Evolutionary conservation across 1,140 invertebrate species (phyloP), one percentile per base, ranked within the genome.

Genomic region (Planococcus citri): DNA sequence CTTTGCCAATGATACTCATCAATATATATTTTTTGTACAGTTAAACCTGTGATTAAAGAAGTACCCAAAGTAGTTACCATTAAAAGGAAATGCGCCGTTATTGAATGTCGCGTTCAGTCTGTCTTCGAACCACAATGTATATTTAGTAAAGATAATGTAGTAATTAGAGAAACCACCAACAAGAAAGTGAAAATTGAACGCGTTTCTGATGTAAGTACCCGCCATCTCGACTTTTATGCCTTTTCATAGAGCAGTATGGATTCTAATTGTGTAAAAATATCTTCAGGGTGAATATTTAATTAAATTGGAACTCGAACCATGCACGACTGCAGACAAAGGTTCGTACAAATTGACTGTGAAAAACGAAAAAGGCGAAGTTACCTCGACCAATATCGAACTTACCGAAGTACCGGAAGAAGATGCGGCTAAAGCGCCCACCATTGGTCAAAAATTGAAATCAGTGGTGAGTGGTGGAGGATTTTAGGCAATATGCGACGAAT

Each of bases 1-100:
- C n/a, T 33, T 33, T 33, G 3, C 12, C 29, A 33, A 33, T 33
- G 29, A 12, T 33, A n/a, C n/a, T n/a, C n/a, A n/a, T n/a, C n/a
- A n/a, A n/a, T n/a, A n/a, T n/a, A n/a, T n/a, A n/a, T n/a, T n/a
- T n/a, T n/a, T n/a, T n/a, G n/a, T n/a, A n/a, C n/a, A 92, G 90
- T 95, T 82, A 89, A 94, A 79, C 93, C 93, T 75, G 91, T 94
- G 73, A 94, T 95, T 73, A 94, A 91, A 80, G 90, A 94, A 78
- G 91, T 89, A 75, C 93, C 93, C 51, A 92, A 88, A 79, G 87
- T 94, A 60, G 87, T 94, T 73, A 91, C 90, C 76, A 90, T 94
- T 74, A 93, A 93, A 78, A 93, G 90, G 80, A 89, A 87, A 76
- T 92, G 89, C 70, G 88, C 95, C 69, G 86, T 95, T 71, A 90